Conservation (phyloP, 2,888 invertebrate genomes). For the Dendrolimus houi region DNA sequence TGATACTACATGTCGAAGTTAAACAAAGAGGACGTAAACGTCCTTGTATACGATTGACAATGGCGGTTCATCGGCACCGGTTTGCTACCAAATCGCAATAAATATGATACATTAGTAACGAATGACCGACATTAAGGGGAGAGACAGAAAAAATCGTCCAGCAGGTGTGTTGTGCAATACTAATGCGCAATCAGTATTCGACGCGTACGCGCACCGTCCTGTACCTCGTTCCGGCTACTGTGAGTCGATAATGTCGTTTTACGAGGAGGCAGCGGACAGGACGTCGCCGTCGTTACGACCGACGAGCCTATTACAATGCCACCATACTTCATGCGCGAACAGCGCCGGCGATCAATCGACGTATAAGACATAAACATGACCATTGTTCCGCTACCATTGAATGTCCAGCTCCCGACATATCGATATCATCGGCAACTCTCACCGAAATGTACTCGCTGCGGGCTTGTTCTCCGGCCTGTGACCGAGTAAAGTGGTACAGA, state of each 20-base stretch:
- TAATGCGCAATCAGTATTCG: conserved; percentile 74
- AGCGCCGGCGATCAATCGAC: conserved; percentile 41
- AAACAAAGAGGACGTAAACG: conserved; percentile 39
- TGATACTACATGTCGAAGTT: conserved; percentile 10
- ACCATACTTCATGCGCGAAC: conserved; percentile 60
- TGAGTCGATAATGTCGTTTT: conserved; percentile 75
- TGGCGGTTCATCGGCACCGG: conserved; percentile 47
- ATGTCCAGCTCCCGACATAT: conserved; percentile 31
- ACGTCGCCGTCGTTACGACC: conserved; percentile 74
- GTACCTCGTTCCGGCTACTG: conserved; percentile 76
- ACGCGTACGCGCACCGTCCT: conserved; percentile 67
- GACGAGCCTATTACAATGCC: conserved; percentile 71
- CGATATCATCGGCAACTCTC: conserved; percentile 26
- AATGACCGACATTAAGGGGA: conserved; percentile 74
- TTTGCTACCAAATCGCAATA: conserved; percentile 61
- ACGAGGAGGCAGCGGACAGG: conserved; percentile 72
- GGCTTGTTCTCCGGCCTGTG: conserved; percentile 12
- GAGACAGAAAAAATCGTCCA: conserved; percentile 68
- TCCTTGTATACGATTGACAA: conserved; percentile 53
- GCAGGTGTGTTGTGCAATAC: conserved; percentile 73
- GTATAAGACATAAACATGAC: conserved; percentile 31
- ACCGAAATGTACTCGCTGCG: conserved; percentile 44
- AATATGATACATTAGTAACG: conserved; percentile 68
- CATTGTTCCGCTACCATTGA: conserved; percentile 57
- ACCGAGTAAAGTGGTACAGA: conserved; percentile 27